Evolutionary conservation across 1,140 invertebrate genomes (phyloP).

Genomic region (Caerostris darwini): DNA sequence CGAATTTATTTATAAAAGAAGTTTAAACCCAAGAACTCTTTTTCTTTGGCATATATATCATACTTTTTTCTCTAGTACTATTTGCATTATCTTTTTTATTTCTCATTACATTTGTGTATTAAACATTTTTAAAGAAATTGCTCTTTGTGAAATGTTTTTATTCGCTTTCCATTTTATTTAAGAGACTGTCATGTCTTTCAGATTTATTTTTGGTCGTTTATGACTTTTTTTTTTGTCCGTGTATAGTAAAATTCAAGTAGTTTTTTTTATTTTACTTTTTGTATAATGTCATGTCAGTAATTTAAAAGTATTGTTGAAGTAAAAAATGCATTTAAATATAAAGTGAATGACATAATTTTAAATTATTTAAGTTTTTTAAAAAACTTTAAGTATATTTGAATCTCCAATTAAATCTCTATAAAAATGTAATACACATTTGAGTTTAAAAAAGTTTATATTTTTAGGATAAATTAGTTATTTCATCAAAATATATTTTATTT

Average conservation of each 20-base stretch:
- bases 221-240: background rate
- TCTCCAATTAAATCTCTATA: too few relatives aligned
- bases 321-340: too few relatives aligned
- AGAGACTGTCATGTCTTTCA: background rate
- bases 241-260: background rate
- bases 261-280: background rate
- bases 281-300: too few relatives aligned
- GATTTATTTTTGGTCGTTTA: background rate
- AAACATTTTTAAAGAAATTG: constrained; percentile 7
- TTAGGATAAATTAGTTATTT: too few relatives aligned
- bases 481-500: too few relatives aligned
- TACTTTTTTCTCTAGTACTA: background rate
- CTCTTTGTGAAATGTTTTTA: background rate
- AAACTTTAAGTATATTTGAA: too few relatives aligned
- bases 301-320: too few relatives aligned
- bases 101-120: background rate
- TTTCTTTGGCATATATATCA: background rate
- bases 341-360: too few relatives aligned
- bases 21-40: background rate
- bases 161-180: background rate
- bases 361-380: too few relatives aligned
- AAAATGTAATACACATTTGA: too few relatives aligned
- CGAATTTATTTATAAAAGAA: background rate
- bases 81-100: background rate
- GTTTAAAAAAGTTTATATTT: too few relatives aligned